Evolutionary conservation across 1,140 invertebrate species (phyloP).

Genomic region (Oncopeltus fasciatus): DNA sequence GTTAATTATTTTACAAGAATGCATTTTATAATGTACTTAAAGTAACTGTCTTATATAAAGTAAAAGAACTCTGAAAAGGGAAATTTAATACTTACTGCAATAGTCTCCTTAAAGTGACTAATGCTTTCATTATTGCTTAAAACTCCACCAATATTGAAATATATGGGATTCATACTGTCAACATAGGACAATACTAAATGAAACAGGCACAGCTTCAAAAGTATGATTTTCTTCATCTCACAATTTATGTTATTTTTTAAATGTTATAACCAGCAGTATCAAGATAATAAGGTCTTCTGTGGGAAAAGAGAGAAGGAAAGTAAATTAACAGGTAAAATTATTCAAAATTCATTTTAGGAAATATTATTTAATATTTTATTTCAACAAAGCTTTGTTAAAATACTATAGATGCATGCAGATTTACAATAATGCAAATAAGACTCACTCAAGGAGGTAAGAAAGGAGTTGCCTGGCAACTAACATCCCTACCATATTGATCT

Average conservation of each 20-base stretch:
- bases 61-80: neutral
- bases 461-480: slow-evolving; percentile 8
- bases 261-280: neutral
- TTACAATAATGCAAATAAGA: neutral
- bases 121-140: slow-evolving; percentile 67
- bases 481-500: slow-evolving; percentile 8
- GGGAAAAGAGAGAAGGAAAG: neutral
- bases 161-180: slow-evolving; percentile 42
- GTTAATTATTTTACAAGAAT: neutral
- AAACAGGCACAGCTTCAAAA: neutral
- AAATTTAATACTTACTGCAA: slow-evolving; percentile 48
- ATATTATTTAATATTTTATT: neutral
- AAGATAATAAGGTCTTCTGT: neutral
- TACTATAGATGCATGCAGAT: neutral
- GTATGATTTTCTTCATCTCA: no score
- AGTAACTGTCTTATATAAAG: neutral
- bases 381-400: neutral
- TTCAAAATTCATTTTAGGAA: neutral
- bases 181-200: neutral
- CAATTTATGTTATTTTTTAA: neutral
- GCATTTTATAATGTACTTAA: no score
- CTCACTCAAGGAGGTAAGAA: neutral
- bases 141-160: slow-evolving; percentile 79
- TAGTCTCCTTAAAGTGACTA: slow-evolving; percentile 59
- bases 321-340: neutral